Percentiles rank a stretch among this genome's conserved stretches.
phyloP scores from a whole-genome alignment of 2,113 vertebrate genomes.

The Mellivora capensis region DNA sequence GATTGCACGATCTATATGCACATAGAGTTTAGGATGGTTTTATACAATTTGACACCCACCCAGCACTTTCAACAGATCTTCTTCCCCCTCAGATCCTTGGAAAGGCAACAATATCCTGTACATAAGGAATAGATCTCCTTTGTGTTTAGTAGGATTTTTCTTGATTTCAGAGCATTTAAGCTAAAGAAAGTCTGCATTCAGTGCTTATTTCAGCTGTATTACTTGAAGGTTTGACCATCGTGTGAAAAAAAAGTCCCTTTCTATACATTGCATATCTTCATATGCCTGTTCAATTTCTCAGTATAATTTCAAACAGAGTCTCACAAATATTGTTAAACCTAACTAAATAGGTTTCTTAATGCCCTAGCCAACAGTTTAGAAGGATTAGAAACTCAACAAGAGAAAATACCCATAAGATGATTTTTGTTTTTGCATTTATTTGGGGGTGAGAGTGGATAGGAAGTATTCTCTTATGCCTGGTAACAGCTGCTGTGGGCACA shows the following conservation, averaged over 20 bases:
- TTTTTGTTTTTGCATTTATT: not conserved
- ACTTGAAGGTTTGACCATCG: not conserved
- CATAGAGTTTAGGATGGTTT: not conserved
- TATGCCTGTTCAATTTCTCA: conserved; percentile 8
- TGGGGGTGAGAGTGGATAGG: not conserved
- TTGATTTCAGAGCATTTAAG: conserved; percentile 1
- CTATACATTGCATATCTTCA: not conserved
- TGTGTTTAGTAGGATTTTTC: not conserved
- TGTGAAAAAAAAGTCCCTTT: not conserved
- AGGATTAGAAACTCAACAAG: not conserved
- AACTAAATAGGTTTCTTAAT: not conserved
- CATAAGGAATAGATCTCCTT: not conserved
- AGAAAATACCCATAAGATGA: not conserved
- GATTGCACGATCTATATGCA: not conserved
- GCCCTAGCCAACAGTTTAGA: not conserved
- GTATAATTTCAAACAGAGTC: not conserved
- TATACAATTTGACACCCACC: not conserved
- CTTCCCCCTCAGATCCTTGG: not conserved
- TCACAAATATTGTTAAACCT: not conserved
- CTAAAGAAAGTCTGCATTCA: not conserved
- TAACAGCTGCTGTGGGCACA: not conserved
- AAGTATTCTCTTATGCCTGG: not conserved
- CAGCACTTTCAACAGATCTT: not conserved
- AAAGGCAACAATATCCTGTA: not conserved
- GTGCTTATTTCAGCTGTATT: not conserved